Evolutionary conservation across 2,888 invertebrate genomes (phyloP).

Genomic region (Hymenopus coronatus): DNA sequence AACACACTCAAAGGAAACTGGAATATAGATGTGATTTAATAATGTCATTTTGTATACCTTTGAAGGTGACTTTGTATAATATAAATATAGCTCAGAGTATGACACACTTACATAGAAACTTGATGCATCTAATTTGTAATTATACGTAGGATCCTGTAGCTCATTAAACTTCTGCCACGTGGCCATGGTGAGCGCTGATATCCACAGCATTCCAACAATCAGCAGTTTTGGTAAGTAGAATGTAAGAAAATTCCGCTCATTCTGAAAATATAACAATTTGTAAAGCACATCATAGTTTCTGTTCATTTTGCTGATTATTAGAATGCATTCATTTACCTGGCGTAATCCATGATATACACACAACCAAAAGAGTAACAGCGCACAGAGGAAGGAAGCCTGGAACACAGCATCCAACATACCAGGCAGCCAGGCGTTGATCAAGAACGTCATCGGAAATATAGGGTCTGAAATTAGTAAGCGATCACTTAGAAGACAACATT

Average conservation of each 20-base stretch:
- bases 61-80: too few relatives aligned
- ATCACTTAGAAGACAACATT: neutral
- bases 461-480: slow-evolving; percentile 67
- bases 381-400: slow-evolving; percentile 85
- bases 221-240: slow-evolving; percentile 91
- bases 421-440: slow-evolving; percentile 85
- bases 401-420: slow-evolving; percentile 89
- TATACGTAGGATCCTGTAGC: slow-evolving; percentile 87
- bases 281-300: neutral
- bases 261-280: slow-evolving; percentile 55
- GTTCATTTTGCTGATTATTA: slow-evolving; percentile 9
- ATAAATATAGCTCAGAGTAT: neutral
- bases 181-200: slow-evolving; percentile 79
- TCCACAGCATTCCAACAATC: slow-evolving; percentile 82
- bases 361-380: slow-evolving; percentile 89
- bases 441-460: slow-evolving; percentile 84
- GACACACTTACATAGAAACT: slow-evolving; percentile 71
- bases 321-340: slow-evolving; percentile 58
- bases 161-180: slow-evolving; percentile 90
- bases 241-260: slow-evolving; percentile 76
- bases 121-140: slow-evolving; percentile 78
- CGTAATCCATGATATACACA: slow-evolving; percentile 93
- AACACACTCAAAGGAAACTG: too few relatives aligned
- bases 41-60: too few relatives aligned
- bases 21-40: too few relatives aligned